Percentiles rank a stretch among this genome's conserved stretches.
These are phyloP conservation scores for Bolinopsis microptera DNA, from an alignment of 37 sponge, comb jelly and placozoan genomes.

Conservation along the genomic window DNA sequence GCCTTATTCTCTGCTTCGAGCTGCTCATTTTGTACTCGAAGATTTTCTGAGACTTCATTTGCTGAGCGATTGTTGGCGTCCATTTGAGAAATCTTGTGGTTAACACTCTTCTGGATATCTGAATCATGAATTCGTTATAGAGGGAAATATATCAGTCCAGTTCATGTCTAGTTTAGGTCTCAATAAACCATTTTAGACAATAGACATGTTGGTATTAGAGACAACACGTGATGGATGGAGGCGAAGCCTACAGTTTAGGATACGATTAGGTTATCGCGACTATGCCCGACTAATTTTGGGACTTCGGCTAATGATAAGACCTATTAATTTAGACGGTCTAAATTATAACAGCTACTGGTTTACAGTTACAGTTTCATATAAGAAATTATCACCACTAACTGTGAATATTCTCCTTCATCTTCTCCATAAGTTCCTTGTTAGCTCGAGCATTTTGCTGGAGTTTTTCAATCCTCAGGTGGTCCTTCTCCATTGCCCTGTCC, in stretches of 20 bases:
- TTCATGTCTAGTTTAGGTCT: neutral
- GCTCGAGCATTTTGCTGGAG: conserved; percentile 47
- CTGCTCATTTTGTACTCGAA: conserved; percentile 4
- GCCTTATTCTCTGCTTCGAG: conserved; percentile 1
- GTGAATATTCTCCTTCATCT: conserved; percentile 60
- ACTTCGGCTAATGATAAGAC: neutral
- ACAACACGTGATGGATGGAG: neutral
- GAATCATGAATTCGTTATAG: neutral
- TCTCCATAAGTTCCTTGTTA: conserved; percentile 61
- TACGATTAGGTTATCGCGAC: neutral
- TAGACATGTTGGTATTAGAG: neutral
- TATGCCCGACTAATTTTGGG: neutral
- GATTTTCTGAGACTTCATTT: neutral
- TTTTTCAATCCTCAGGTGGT: conserved; percentile 55
- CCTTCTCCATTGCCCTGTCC: conserved; percentile 34
- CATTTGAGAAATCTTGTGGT: conserved; percentile 35
- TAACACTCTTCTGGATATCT: conserved; percentile 39
- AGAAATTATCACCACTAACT: too few species aligned
- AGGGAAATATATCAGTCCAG: neutral
- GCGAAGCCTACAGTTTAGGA: neutral
- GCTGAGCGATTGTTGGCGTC: conserved; percentile 15
- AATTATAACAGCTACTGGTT: conserved; percentile 1
- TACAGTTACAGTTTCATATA: neutral
- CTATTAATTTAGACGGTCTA: neutral
- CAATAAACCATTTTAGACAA: too few species aligned